Conservation (phyloP, 2,888 invertebrate genomes). For the Spilosoma lubricipeda region DNA sequence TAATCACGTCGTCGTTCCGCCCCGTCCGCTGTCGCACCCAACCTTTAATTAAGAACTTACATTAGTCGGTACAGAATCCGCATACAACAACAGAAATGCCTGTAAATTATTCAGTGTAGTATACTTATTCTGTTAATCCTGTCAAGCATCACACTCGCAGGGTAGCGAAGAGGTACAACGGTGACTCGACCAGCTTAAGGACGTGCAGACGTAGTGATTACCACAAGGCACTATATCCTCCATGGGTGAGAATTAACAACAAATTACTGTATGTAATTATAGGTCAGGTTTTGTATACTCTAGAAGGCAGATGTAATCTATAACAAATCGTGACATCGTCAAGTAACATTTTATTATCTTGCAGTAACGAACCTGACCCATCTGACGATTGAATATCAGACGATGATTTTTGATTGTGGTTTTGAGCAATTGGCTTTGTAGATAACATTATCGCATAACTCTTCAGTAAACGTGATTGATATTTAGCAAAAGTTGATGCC, state of each 20-base stretch:
- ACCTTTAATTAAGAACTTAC: background rate
- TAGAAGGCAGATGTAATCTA: conserved; percentile 3
- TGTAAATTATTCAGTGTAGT: background rate
- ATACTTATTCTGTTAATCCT: background rate
- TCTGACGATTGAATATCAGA: conserved; percentile 1
- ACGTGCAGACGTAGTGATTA: background rate
- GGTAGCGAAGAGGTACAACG: background rate
- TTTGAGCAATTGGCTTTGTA: background rate
- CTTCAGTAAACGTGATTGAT: background rate
- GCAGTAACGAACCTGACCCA: conserved; percentile 14
- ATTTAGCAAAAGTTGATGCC: conserved; percentile 7
- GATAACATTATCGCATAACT: conserved; percentile 1
- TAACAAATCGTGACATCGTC: background rate
- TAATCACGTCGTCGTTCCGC: background rate
- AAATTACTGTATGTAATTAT: background rate
- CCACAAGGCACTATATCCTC: background rate
- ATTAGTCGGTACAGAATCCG: background rate
- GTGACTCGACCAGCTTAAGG: background rate
- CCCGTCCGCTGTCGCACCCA: background rate
- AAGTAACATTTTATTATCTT: conserved; percentile 2
- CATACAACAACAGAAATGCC: background rate
- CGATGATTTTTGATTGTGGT: background rate
- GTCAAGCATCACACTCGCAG: background rate
- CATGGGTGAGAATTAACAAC: background rate
- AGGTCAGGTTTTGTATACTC: conserved; percentile 10